Conservation (phyloP, 1,140 invertebrate species). For the Nymphalis io region DNA sequence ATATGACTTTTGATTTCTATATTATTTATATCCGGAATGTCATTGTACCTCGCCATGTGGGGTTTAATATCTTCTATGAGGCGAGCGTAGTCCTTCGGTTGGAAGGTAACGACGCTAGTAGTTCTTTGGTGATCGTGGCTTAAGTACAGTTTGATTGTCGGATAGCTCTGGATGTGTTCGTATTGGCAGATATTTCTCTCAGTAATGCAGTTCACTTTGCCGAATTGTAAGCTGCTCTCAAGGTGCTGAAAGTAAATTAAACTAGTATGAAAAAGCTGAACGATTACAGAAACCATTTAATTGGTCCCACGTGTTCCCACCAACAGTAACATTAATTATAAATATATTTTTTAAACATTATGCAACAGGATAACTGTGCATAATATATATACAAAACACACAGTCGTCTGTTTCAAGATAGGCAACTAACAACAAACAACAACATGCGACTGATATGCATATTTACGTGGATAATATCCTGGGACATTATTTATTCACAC, state of each 20-base stretch:
- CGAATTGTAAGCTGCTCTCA: conserved; percentile 57
- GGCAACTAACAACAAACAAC: no score
- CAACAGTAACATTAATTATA: no score
- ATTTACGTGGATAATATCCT: no score
- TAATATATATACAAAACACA: no score
- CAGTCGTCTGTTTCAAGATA: no score
- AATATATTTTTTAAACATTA: no score
- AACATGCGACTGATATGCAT: no score
- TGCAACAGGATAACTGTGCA: no score
- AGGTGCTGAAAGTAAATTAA: conserved; percentile 49
- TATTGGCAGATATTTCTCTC: conserved; percentile 64
- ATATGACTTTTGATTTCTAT: conserved; percentile 35
- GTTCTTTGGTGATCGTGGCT: conserved; percentile 42
- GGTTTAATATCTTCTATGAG: conserved; percentile 55
- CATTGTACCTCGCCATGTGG: conserved; percentile 52
- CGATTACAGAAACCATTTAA: no score
- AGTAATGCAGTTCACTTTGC: conserved; percentile 67
- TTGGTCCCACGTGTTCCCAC: no score
- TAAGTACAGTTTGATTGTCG: conserved; percentile 58
- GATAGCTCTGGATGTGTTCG: conserved; percentile 65
- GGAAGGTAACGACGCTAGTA: conserved; percentile 47
- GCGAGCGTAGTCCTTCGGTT: conserved; percentile 49
- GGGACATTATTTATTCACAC: no score
- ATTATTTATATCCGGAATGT: conserved; percentile 41
- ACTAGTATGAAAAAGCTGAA: not conserved